Evolutionary conservation across 1,140 invertebrate genomes (phyloP).

Genomic region (Neelides sp.): DNA sequence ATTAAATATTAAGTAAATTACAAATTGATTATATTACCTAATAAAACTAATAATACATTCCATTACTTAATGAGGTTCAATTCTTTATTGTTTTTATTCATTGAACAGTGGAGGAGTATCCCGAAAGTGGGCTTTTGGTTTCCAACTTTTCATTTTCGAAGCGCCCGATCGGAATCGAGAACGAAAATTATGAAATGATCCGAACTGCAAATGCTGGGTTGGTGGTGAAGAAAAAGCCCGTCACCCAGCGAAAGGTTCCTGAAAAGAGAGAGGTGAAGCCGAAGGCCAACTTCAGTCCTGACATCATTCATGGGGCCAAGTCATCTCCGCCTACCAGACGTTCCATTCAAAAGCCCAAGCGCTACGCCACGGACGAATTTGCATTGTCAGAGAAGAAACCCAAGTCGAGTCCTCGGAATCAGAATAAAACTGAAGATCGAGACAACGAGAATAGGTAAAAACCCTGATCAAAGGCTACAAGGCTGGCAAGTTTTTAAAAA

Average conservation of each 20-base stretch:
- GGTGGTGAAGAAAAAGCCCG: background rate
- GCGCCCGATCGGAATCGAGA: conserved; percentile 7
- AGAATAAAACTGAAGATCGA: background rate
- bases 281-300: background rate
- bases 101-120: conserved; percentile 11
- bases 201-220: conserved; percentile 15
- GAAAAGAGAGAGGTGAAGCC: background rate
- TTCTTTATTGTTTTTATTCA: background rate
- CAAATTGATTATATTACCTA: background rate
- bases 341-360: conserved; percentile 24
- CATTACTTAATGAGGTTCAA: background rate
- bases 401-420: conserved; percentile 3
- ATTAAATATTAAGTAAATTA: background rate
- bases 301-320: background rate
- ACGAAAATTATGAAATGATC: conserved; percentile 13
- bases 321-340: background rate
- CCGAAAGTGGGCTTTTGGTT: conserved; percentile 1
- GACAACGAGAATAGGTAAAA: background rate
- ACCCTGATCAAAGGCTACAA: too few relatives aligned
- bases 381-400: conserved; percentile 10
- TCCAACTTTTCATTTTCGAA: conserved; percentile 26
- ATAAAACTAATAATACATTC: background rate
- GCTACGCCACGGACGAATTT: conserved; percentile 17
- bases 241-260: background rate
- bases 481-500: too few relatives aligned